These are phyloP conservation scores for Chascanopsetta lugubris DNA, from an alignment of 2,113 vertebrate species.

Conservation along the genomic window DNA sequence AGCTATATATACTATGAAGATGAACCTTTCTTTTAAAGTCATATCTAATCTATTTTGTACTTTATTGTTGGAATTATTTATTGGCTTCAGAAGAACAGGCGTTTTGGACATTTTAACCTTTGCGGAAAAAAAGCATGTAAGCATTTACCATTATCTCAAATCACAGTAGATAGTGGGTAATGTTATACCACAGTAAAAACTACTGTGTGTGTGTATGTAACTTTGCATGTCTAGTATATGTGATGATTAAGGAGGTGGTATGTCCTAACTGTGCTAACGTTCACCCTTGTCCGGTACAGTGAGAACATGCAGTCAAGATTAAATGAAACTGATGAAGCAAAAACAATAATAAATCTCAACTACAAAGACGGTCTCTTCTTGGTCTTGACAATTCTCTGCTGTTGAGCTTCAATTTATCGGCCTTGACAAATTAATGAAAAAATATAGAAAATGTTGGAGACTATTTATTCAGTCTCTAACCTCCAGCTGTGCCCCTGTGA, in stretches of 20 bases:
- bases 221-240: not conserved
- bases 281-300: not conserved
- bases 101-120: too few relatives aligned
- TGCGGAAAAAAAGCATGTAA: too few relatives aligned
- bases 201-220: not conserved
- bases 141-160: too few relatives aligned
- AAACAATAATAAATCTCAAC: conserved; percentile 3
- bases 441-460: conserved; percentile 9
- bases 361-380: conserved; percentile 27
- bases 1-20: too few relatives aligned
- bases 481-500: conserved; percentile 31
- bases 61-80: too few relatives aligned
- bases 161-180: too few relatives aligned
- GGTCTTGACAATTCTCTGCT: conserved; percentile 10
- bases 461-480: conserved; percentile 15
- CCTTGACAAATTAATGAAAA: conserved; percentile 22
- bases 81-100: too few relatives aligned
- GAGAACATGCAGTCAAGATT: not conserved
- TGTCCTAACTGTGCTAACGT: not conserved
- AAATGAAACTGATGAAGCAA: not conserved
- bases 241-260: not conserved
- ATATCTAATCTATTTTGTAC: too few relatives aligned
- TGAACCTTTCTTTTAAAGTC: too few relatives aligned
- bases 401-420: not conserved
- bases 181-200: not conserved